Base-by-base conservation (phyloP, 2,888 invertebrate species). In the Fissipunctia ypsillon region DNA sequence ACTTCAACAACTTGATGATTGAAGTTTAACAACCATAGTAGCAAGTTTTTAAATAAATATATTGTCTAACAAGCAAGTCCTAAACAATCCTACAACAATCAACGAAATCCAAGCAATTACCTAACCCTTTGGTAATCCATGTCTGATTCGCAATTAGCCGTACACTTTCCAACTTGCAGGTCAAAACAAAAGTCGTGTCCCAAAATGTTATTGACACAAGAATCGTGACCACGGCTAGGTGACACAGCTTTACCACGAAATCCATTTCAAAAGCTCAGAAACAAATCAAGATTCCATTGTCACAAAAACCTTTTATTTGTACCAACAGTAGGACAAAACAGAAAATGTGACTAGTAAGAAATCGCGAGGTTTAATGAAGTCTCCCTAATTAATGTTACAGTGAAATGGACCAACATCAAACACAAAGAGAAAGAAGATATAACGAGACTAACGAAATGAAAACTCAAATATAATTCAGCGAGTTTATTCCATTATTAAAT, bases 401-500 rank as follows among this genome's bases (percentile, higher is more conserved):
- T 83, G 79, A 80, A 86, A 84, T 78, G 81, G 84, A 77, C 76
- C 78, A 81, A 80, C 82, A 75, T 76, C 74, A 75, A 87, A 84
- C 80, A 85, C 86, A 86, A 86, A 86, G 84, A 81, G 83, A 85
- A 84, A 81, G 83, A 78, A 83, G 83, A 77, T 85, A 85, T 85
- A 84, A 81, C 78, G 77, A 88, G 88, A 84, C 85, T 84, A 88
- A 88, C 88, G 86, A 88, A 90, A 89, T 88, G 91, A 92, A 91
- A 93, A 90, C 88, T 91, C 90, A 90, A 92, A 92, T 91, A 93
- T 92, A 93, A 93, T 92, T 93, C 90, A 91, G 88, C 83, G 89
- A 90, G 91, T 93, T 93, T 93, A 93, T 93, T 93, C 91, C 92
- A 93, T 95, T 94, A 95, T 95, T 95, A 94, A 95, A 95, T 95